Evolutionary conservation across 2,113 vertebrate species (phyloP), one percentile per base, ranked within the genome.

Genomic region (Mohoua ochrocephala): DNA sequence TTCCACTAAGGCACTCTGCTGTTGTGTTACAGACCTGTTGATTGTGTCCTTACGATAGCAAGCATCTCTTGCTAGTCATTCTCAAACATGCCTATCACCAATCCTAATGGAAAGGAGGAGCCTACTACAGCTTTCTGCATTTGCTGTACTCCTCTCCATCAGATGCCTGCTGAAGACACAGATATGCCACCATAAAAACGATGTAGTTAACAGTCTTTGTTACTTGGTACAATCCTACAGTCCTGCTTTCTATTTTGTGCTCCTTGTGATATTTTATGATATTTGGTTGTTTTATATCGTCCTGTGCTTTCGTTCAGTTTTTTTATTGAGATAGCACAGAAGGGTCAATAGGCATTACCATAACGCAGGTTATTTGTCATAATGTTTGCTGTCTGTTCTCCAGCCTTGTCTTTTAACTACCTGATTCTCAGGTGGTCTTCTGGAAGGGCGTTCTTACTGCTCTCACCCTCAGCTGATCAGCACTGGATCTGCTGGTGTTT

Each of bases 251-350:
- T n/a, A n/a, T 80, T 91, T 84, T 71, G 20, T 56, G 35, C 22
- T 81, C 9, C 10, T 69, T 0, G 0, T 85, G 45, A 35, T 49
- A 33, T n/a, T 85, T 82, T 18, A 15, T 33, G 26, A 4, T 11
- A 2, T 35, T 77, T 63, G 7, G 6, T 76, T 52, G 17, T n/a
- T 91, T 53, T 68, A 18, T 64, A 3, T 39, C 1, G 0, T 54
- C 47, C 45, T 86, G 11, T 76, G 28, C 64, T 71, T 80, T 83
- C 53, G 61, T 70, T 93, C 1, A 2, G 2, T 31, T 27, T 59
- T 94, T 84, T 77, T 81, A 9, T 31, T 53, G 6, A 57, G 64
- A 16, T 64, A 23, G 15, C 37, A 23, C 15, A 3, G n/a, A 47
- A 24, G 39, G 18, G 35, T 65, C 41, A 19, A 10, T 67, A 42